phyloP scores from a whole-genome alignment of 2,888 invertebrate species.

The Amphimallon solstitiale region DNA sequence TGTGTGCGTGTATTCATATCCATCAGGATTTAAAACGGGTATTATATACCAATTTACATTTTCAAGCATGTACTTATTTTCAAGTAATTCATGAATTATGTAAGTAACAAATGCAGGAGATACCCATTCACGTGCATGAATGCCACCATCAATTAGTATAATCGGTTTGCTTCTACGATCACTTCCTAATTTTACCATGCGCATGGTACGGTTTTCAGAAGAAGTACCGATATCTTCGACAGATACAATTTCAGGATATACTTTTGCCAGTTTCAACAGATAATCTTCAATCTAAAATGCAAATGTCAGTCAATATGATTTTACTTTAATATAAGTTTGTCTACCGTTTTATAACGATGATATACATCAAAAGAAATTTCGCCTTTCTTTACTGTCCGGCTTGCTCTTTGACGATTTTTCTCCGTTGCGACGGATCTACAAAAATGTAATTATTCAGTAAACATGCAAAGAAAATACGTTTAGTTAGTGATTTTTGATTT shows the following conservation, averaged over 20 bases:
- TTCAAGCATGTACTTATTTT: slow-evolving; percentile 56
- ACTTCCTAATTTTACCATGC: slow-evolving; percentile 71
- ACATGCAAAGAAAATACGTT: no score
- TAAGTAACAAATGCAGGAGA: slow-evolving; percentile 68
- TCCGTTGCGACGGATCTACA: not conserved
- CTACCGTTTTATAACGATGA: not conserved
- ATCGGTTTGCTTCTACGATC: slow-evolving; percentile 64
- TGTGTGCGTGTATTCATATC: slow-evolving; percentile 63
- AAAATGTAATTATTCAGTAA: no score
- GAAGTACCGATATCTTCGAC: slow-evolving; percentile 68
- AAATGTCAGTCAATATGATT: slow-evolving; percentile 56
- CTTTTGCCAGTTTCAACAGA: slow-evolving; percentile 61
- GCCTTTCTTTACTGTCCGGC: not conserved
- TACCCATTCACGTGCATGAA: slow-evolving; percentile 77
- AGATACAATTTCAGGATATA: slow-evolving; percentile 64
- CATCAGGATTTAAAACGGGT: slow-evolving; percentile 59
- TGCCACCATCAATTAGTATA: slow-evolving; percentile 68
- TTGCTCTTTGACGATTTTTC: not conserved
- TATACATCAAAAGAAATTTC: not conserved
- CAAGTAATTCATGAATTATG: slow-evolving; percentile 58
- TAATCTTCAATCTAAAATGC: slow-evolving; percentile 57
- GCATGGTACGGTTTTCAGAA: slow-evolving; percentile 61
- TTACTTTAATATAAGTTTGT: slow-evolving; percentile 38
- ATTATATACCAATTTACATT: slow-evolving; percentile 64
- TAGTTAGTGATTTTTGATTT: no score